These are phyloP conservation scores for Drosophila virilis DNA, from an alignment of 1,140 invertebrate species.

Conservation along the genomic window DNA sequence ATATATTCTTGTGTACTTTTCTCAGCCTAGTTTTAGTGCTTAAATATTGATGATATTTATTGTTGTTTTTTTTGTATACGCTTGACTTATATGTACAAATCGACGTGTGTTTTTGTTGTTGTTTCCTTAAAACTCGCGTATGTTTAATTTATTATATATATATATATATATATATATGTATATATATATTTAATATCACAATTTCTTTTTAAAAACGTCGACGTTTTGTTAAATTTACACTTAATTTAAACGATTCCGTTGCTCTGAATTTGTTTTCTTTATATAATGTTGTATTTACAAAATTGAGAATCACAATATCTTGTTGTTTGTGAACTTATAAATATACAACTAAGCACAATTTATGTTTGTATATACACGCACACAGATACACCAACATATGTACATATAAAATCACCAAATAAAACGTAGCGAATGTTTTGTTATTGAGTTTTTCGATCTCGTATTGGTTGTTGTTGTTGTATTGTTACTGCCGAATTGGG, in stretches of 20 bases:
- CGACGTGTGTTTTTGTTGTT: conserved; percentile 29
- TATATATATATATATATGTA: conserved; percentile 44
- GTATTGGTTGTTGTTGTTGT: conserved; percentile 31
- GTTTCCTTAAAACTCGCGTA: conserved; percentile 30
- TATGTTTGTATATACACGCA: conserved; percentile 27
- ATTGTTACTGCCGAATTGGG: conserved; percentile 32
- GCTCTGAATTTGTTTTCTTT: conserved; percentile 19
- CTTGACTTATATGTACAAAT: conserved; percentile 52
- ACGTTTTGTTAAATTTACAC: conserved; percentile 76
- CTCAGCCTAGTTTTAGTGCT: conserved; percentile 22
- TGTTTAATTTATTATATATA: conserved; percentile 28
- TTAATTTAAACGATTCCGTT: conserved; percentile 48
- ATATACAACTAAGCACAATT: conserved; percentile 38
- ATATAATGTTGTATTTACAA: conserved; percentile 54
- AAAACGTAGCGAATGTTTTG: conserved; percentile 71
- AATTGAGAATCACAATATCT: conserved; percentile 74
- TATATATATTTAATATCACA: conserved; percentile 77
- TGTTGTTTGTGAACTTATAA: conserved; percentile 42
- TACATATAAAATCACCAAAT: conserved; percentile 55
- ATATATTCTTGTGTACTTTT: conserved; percentile 19
- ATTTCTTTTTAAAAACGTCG: conserved; percentile 78
- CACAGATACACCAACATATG: conserved; percentile 34
- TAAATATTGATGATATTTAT: conserved; percentile 36
- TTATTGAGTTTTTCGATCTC: conserved; percentile 49
- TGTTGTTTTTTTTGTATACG: conserved; percentile 27